A percentile compares a stretch with the other conserved stretches of the same genome.
phyloP scores from a whole-genome alignment of 2,113 vertebrate species.

The Mesembrinibis cayennensis region DNA sequence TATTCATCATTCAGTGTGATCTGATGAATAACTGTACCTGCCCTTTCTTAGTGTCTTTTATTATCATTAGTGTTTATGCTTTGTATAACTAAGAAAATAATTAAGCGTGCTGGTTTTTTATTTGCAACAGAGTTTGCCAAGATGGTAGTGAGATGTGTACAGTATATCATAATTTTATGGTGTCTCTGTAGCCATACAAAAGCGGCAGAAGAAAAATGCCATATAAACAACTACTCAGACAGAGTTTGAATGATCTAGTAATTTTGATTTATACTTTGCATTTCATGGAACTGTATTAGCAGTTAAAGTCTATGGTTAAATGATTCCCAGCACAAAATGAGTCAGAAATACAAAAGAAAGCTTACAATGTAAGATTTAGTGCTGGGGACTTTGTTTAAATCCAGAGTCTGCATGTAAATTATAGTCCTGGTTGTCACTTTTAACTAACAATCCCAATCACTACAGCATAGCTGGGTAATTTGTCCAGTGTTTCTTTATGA shows the following conservation, averaged over 20 bases:
- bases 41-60: conserved; percentile 43
- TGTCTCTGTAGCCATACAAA: conserved; percentile 51
- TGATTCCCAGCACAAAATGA: conserved; percentile 63
- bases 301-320: conserved; percentile 72
- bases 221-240: conserved; percentile 70
- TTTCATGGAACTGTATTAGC: conserved; percentile 73
- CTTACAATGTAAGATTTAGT: conserved; percentile 21
- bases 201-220: conserved; percentile 68
- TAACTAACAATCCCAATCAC: conserved; percentile 26
- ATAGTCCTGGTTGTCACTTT: conserved; percentile 29
- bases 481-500: conserved; percentile 30
- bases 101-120: conserved; percentile 54
- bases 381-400: conserved; percentile 6
- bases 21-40: background rate
- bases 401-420: conserved; percentile 34
- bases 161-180: conserved; percentile 76
- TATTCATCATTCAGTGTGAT: background rate
- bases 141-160: conserved; percentile 32
- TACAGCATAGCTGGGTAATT: conserved; percentile 34
- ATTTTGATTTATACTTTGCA: conserved; percentile 79
- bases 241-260: conserved; percentile 73
- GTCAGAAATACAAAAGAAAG: conserved; percentile 57
- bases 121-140: conserved; percentile 49
- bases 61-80: conserved; percentile 69
- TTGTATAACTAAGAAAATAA: conserved; percentile 72